These are phyloP conservation scores for Philotrypesis tridentata DNA, from an alignment of 1,140 invertebrate genomes.

Conservation along the genomic window DNA sequence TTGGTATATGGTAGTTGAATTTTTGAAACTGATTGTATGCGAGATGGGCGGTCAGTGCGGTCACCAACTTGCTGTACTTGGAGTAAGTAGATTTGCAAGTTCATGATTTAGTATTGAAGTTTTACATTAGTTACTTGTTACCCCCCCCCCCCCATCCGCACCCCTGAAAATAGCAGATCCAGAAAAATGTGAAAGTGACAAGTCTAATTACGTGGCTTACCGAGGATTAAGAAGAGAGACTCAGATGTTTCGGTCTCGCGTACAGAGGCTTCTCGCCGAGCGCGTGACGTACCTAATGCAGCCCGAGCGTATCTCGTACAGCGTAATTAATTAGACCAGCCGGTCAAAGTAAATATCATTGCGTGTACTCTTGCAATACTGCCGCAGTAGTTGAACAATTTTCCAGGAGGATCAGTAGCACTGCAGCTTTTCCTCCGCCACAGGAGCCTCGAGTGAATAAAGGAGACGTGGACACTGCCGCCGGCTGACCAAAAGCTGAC, in stretches of 20 bases:
- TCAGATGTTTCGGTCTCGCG: not conserved
- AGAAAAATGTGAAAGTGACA: too few species aligned
- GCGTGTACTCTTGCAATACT: not conserved
- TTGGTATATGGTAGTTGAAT: too few species aligned
- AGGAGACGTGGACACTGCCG: not conserved
- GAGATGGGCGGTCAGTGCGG: too few species aligned
- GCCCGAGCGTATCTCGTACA: not conserved
- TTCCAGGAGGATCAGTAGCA: not conserved
- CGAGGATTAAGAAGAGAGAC: not conserved
- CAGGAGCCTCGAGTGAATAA: slow-evolving; percentile 12
- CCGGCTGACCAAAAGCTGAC: slow-evolving; percentile 12
- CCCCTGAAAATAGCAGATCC: too few species aligned
- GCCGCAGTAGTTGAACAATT: not conserved
- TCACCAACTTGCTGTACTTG: too few species aligned
- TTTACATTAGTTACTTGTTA: too few species aligned
- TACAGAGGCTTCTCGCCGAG: not conserved
- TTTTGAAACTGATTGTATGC: too few species aligned
- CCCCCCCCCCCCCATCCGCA: too few species aligned
- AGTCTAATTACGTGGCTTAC: not conserved
- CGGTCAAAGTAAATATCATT: not conserved
- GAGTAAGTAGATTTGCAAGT: too few species aligned
- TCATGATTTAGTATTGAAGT: too few species aligned
- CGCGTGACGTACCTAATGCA: too few species aligned
- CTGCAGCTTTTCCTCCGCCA: not conserved
- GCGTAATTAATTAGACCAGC: not conserved